Evolutionary conservation across 2,113 vertebrate species (phyloP).

Genomic region (Alouatta palliata): DNA sequence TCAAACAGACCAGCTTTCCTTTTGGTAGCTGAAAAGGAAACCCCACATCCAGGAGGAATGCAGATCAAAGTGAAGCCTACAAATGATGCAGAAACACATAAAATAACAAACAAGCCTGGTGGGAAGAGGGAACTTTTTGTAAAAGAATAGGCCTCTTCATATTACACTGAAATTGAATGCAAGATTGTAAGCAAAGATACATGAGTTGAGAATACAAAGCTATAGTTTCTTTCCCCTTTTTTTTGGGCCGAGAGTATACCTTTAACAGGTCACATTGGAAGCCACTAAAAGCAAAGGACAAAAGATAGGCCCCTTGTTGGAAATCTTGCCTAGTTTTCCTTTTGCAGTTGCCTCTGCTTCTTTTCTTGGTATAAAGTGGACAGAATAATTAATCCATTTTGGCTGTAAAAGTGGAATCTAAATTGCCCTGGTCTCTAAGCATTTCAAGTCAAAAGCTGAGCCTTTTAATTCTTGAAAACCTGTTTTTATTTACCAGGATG

Average conservation of each 20-base stretch:
- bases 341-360: slow-evolving; percentile 62
- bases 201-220: slow-evolving; percentile 74
- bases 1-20: slow-evolving; percentile 88
- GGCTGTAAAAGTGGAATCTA: slow-evolving; percentile 34
- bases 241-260: slow-evolving; percentile 64
- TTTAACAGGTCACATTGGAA: slow-evolving; percentile 79
- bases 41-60: slow-evolving; percentile 87
- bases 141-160: slow-evolving; percentile 87
- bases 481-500: neutral
- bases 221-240: slow-evolving; percentile 79
- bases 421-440: slow-evolving; percentile 20
- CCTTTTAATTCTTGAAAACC: slow-evolving; percentile 33
- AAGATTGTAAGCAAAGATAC: slow-evolving; percentile 84
- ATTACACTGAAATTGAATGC: slow-evolving; percentile 86
- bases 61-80: slow-evolving; percentile 88
- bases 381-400: slow-evolving; percentile 60
- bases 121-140: slow-evolving; percentile 87
- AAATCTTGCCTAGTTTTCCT: slow-evolving; percentile 71
- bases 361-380: slow-evolving; percentile 55
- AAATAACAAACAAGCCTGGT: slow-evolving; percentile 89
- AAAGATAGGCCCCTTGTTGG: slow-evolving; percentile 70
- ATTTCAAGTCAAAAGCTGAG: slow-evolving; percentile 41
- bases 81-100: slow-evolving; percentile 91
- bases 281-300: slow-evolving; percentile 78
- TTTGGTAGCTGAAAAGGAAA: slow-evolving; percentile 88